Conservation (phyloP, 1,140 invertebrate species). For the Mactra quadrangularis region DNA sequence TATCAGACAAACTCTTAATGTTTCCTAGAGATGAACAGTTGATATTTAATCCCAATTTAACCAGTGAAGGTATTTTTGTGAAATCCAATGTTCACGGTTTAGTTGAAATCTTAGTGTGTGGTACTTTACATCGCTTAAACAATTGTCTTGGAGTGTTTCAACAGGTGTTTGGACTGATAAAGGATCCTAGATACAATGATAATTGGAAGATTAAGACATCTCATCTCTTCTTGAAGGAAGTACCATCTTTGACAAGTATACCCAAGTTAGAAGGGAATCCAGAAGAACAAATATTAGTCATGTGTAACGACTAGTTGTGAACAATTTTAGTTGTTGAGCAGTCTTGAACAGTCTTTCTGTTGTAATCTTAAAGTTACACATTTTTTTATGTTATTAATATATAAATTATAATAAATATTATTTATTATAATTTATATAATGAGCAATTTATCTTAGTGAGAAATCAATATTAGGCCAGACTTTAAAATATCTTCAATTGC, state of each 20-base stretch:
- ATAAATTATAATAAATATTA: no score
- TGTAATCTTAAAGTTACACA: no score
- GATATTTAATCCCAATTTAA: conserved; percentile 87
- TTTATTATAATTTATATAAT: no score
- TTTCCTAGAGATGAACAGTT: conserved; percentile 84
- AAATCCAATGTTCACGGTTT: conserved; percentile 86
- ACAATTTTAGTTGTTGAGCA: no score
- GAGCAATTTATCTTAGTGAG: no score
- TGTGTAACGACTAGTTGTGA: conserved; percentile 7
- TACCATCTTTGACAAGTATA: conserved; percentile 45
- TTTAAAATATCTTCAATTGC: no score
- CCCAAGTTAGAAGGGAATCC: conserved; percentile 67
- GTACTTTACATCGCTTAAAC: conserved; percentile 85
- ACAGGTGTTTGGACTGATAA: conserved; percentile 86
- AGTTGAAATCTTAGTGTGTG: conserved; percentile 86
- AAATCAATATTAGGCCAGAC: no score
- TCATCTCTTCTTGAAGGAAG: conserved; percentile 67
- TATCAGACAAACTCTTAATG: conserved; percentile 81
- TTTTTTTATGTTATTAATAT: no score
- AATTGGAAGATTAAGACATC: conserved; percentile 87
- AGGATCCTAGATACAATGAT: conserved; percentile 86
- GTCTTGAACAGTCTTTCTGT: no score
- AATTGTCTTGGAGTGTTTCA: conserved; percentile 87
- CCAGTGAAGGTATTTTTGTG: conserved; percentile 85
- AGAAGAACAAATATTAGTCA: conserved; percentile 61